A percentile compares a stretch with the other conserved stretches of the same genome.
These are phyloP conservation scores for Cyanistes caeruleus DNA, from an alignment of 2,113 vertebrate genomes.

Conservation along the genomic window DNA sequence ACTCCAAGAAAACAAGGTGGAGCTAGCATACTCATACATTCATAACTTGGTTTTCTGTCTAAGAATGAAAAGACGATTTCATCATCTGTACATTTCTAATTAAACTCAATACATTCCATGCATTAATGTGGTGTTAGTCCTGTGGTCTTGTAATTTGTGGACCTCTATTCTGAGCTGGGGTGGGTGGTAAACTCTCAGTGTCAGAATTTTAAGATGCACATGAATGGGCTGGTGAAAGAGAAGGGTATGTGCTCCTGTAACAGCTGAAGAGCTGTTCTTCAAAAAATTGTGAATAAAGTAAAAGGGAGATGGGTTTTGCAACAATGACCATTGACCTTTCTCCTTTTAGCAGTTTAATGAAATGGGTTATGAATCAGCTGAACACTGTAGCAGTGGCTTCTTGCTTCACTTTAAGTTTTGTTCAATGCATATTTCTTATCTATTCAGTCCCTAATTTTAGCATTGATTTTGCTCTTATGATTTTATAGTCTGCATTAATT, in stretches of 20 bases:
- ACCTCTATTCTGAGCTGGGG: background rate
- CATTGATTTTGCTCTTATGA: background rate
- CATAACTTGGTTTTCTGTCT: background rate
- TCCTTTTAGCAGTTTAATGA: slow-evolving; percentile 16
- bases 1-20: background rate
- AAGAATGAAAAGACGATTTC: background rate
- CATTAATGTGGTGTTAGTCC: background rate
- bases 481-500: background rate
- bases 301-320: slow-evolving; percentile 15
- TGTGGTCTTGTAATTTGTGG: background rate
- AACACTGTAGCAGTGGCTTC: background rate
- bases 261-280: background rate
- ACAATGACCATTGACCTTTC: background rate
- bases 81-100: background rate
- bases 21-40: too few species aligned
- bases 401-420: background rate
- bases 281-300: slow-evolving; percentile 11
- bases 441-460: background rate
- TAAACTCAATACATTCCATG: background rate
- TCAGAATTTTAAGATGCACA: background rate
- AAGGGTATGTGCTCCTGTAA: background rate
- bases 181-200: background rate
- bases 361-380: background rate
- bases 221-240: background rate
- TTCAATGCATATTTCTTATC: background rate